phyloP scores from a whole-genome alignment of 2,797 vertebrate genomes.

The Tragopan temminckii region DNA sequence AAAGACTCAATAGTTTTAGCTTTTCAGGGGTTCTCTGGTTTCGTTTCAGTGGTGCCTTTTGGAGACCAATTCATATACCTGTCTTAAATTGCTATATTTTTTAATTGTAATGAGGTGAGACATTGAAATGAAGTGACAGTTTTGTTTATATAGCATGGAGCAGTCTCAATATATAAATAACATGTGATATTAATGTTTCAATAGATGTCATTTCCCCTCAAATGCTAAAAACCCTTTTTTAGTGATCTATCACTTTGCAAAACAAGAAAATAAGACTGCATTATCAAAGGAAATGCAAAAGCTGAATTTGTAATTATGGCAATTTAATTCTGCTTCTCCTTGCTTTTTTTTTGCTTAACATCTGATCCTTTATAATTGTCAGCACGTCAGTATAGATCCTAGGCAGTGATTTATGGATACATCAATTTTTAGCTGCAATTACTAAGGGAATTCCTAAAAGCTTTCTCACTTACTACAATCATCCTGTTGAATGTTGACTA shows the following conservation, averaged over 20 bases:
- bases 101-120: background rate
- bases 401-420: background rate
- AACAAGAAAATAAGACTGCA: background rate
- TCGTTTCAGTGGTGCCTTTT: background rate
- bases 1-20: background rate
- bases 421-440: background rate
- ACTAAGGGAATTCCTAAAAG: background rate
- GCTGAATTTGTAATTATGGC: background rate
- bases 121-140: background rate
- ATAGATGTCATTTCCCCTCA: background rate
- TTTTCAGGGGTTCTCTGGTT: background rate
- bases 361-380: background rate
- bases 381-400: background rate
- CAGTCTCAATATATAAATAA: background rate
- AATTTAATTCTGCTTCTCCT: background rate
- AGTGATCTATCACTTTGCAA: background rate
- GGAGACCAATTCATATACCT: background rate
- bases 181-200: background rate
- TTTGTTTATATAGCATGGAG: constrained; percentile 12
- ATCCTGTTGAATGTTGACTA: background rate
- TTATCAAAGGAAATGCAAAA: background rate
- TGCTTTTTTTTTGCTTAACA: background rate
- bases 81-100: background rate
- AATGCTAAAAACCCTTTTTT: background rate
- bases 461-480: background rate